Conservation (phyloP, 1,140 invertebrate species). For the Drosophila kepulauana region DNA sequence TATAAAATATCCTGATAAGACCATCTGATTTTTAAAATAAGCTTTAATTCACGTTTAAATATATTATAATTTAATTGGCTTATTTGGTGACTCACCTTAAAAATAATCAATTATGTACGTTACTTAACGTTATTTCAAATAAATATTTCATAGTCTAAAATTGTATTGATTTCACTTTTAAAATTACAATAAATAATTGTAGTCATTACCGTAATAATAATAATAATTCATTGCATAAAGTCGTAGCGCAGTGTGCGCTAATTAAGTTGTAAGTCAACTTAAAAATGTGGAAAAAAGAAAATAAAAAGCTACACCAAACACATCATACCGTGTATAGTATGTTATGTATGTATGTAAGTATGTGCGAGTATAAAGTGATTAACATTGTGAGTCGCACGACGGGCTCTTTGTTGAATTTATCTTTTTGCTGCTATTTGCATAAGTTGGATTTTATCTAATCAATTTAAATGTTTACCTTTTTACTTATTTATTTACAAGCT, state of each 20-base stretch:
- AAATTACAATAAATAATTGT: background rate
- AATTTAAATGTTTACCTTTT: constrained; percentile 38
- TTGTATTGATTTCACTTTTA: background rate
- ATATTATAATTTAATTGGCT: no score
- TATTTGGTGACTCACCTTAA: no score
- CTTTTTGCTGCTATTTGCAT: constrained; percentile 38
- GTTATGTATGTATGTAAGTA: background rate
- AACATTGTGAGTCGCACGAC: constrained; percentile 5
- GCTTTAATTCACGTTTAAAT: no score
- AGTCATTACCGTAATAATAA: background rate
- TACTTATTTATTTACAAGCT: constrained; percentile 41
- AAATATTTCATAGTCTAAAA: background rate
- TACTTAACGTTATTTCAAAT: no score
- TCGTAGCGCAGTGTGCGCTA: background rate
- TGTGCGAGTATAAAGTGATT: constrained; percentile 9
- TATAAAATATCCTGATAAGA: no score
- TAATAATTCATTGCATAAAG: background rate
- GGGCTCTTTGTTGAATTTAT: constrained; percentile 17
- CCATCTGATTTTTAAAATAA: no score
- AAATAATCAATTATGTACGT: no score
- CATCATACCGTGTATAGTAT: no score
- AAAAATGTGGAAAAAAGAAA: background rate
- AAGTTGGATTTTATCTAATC: constrained; percentile 44
- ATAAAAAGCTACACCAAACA: background rate
- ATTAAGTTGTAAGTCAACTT: background rate